Evolutionary conservation across 2,888 invertebrate genomes (phyloP), one percentile per base, ranked within the genome.

Genomic region (Pyrgus malvae): DNA sequence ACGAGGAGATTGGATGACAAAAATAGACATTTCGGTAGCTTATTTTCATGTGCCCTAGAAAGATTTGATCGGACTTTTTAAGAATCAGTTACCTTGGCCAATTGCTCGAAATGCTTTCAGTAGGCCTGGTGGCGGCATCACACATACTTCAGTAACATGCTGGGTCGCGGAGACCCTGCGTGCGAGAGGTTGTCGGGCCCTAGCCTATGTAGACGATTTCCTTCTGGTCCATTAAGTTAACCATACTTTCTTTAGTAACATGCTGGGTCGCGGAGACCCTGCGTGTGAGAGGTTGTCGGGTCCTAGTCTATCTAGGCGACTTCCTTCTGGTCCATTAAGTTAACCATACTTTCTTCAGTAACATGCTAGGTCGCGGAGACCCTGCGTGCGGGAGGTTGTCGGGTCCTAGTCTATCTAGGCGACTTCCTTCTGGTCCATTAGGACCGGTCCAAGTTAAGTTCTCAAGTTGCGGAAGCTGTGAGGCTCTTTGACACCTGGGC

Each of bases 121-220:
- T 31, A 6, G 31, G 31, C 12, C 7, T 31, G 12, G 11, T 12
- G 5, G n/a, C 31, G 3, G 11, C 31, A 3, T 12, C 31, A 6
- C 19, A 38, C 25, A 31, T 50, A 17, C 60, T 7, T 45, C 50
- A 5, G 31, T 56, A 37, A 60, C 55, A 41, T 50, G 48, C 48
- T 62, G 58, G 62, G 45, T 61, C 41, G 58, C 61, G 48, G 58
- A 60, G 40, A 53, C 45, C 37, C 35, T 54, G 33, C 49, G 56
- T 27, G 48, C 51, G 8, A 56, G 29, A 45, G 59, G 56, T 17
- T 54, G 25, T 48, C 56, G 58, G 14, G 49, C 58, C 1, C 46
- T 63, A 45, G 60, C 60, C 11, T 60, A 59, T 23, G 49, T 62
- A 40, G 66, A 70, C 66, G 67, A 68, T 41, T 65, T 57, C 41